Percentiles rank a stretch among this genome's conserved stretches.
Conservation (phyloP, 2,888 invertebrate species). For the Plagodis pulveraria region DNA sequence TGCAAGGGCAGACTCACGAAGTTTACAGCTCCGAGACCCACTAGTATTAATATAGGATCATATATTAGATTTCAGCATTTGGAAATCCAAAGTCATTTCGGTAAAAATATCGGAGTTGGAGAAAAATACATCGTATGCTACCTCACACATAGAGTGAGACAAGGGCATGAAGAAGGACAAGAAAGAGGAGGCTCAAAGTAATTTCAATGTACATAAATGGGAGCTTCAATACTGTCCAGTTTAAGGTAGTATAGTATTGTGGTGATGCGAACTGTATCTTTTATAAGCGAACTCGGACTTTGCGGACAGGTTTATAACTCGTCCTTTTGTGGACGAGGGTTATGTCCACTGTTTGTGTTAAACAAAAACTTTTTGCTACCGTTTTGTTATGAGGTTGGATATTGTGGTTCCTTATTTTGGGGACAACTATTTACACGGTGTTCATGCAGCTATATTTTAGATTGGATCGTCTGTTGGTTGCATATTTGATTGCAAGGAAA, state of each 20-base stretch:
- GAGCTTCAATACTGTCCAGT: conserved; percentile 10
- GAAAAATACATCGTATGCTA: no score
- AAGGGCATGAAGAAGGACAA: no score
- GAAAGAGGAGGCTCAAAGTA: no score
- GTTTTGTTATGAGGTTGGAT: conserved; percentile 35
- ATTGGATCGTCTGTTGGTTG: neutral
- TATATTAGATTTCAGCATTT: no score
- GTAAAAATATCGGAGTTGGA: no score
- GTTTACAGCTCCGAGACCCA: no score
- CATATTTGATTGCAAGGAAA: neutral
- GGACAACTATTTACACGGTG: conserved; percentile 18
- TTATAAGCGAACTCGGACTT: conserved; percentile 63
- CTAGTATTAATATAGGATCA: no score
- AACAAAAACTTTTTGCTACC: conserved; percentile 48
- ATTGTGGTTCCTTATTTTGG: conserved; percentile 31
- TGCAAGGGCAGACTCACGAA: no score
- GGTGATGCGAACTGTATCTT: conserved; percentile 66
- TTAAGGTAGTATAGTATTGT: conserved; percentile 47
- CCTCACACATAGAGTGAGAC: no score
- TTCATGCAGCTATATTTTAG: conserved; percentile 3
- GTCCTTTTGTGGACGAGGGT: conserved; percentile 60
- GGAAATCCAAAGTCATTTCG: no score
- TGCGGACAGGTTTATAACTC: conserved; percentile 67
- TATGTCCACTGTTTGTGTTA: conserved; percentile 46
- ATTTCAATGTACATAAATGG: neutral